A percentile compares a stretch with the other conserved stretches of the same genome.
These are phyloP conservation scores for Aeoliscus strigatus DNA, from an alignment of 2,797 vertebrate species.

Conservation along the genomic window DNA sequence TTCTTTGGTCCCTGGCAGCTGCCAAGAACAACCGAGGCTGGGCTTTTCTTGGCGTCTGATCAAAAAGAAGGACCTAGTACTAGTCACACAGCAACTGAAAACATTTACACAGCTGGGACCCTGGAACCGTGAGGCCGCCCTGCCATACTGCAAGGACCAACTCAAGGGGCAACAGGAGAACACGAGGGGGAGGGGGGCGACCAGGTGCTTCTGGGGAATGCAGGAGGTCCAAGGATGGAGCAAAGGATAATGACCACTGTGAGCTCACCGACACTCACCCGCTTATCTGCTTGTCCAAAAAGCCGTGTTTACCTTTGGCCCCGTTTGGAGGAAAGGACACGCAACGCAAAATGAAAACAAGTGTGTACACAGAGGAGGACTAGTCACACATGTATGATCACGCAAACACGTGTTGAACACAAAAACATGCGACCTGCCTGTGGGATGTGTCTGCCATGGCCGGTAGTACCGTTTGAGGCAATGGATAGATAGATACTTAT, in stretches of 20 bases:
- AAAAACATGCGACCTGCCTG: too few relatives aligned
- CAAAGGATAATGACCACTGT: constrained; percentile 57
- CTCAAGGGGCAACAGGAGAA: constrained; percentile 31
- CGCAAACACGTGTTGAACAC: too few relatives aligned
- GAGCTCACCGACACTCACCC: constrained; percentile 44
- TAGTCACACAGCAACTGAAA: constrained; percentile 94
- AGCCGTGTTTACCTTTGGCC: constrained; percentile 36
- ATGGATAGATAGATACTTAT: too few relatives aligned
- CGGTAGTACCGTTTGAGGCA: too few relatives aligned
- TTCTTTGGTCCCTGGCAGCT: constrained; percentile 85
- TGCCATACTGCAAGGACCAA: constrained; percentile 76
- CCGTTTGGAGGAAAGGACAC: constrained; percentile 24
- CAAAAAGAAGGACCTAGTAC: constrained; percentile 86
- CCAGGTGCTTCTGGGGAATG: constrained; percentile 65
- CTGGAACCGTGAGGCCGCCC: constrained; percentile 79
- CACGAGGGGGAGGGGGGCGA: constrained; percentile 4
- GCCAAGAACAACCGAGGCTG: constrained; percentile 91
- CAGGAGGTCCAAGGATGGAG: constrained; percentile 56
- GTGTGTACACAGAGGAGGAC: neutral
- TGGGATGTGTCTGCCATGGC: too few relatives aligned
- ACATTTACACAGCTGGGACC: constrained; percentile 99
- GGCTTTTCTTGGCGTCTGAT: constrained; percentile 92
- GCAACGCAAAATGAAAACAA: constrained; percentile 9
- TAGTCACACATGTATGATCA: too few relatives aligned
- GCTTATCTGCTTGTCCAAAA: constrained; percentile 35